phyloP scores from a whole-genome alignment of 2,888 invertebrate genomes.

The Rhorus exstirpatorius region DNA sequence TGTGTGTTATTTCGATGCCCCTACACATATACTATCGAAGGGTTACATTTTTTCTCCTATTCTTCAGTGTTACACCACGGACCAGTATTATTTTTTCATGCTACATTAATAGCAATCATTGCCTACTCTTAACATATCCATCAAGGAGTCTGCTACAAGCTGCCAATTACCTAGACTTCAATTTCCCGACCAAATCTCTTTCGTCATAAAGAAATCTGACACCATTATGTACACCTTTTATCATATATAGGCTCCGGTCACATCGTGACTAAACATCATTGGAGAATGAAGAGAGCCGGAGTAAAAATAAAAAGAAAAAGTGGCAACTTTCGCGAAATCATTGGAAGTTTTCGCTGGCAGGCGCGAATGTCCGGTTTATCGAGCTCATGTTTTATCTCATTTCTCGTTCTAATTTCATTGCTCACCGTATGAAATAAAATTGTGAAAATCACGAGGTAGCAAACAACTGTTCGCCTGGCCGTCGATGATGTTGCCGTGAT shows the following conservation, averaged over 20 bases:
- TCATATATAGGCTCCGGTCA: slow-evolving; percentile 14
- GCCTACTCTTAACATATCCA: not conserved
- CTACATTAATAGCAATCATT: not conserved
- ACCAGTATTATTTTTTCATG: not conserved
- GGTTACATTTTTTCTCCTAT: no score
- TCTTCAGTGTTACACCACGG: not conserved
- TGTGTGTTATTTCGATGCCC: no score
- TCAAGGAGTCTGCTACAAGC: not conserved
- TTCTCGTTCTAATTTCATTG: slow-evolving; percentile 41
- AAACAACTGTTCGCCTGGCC: slow-evolving; percentile 12
- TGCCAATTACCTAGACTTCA: not conserved
- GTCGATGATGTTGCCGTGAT: slow-evolving; percentile 65
- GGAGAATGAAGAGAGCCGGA: slow-evolving; percentile 23
- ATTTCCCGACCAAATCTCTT: slow-evolving; percentile 24
- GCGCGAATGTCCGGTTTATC: slow-evolving; percentile 59
- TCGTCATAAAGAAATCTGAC: slow-evolving; percentile 36
- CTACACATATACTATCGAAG: no score
- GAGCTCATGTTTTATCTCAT: slow-evolving; percentile 24
- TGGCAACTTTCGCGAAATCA: slow-evolving; percentile 52
- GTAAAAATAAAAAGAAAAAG: slow-evolving; percentile 25
- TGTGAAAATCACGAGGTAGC: slow-evolving; percentile 80
- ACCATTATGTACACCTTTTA: slow-evolving; percentile 19
- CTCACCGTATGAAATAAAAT: slow-evolving; percentile 72
- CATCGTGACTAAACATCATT: slow-evolving; percentile 62
- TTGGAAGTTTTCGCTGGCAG: slow-evolving; percentile 57